Percentiles rank a stretch among this genome's conserved stretches.
Evolutionary conservation across 2,888 invertebrate genomes (phyloP).

Genomic region (Cremastinae sp.): DNA sequence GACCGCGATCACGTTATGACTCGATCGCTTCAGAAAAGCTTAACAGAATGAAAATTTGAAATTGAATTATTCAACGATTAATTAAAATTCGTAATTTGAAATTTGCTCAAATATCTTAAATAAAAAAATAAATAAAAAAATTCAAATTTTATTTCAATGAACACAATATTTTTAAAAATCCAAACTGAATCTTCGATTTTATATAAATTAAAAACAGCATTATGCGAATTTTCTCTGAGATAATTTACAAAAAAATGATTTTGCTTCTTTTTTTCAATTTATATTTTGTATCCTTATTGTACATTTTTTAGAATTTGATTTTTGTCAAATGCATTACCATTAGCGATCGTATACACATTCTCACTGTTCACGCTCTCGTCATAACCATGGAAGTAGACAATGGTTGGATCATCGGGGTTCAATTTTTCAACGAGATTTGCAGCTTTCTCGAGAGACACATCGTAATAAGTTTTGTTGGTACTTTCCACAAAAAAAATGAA

Average conservation of each 20-base stretch:
- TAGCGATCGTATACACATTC: conserved; percentile 76
- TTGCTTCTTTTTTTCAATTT: not conserved
- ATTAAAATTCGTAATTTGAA: too few species aligned
- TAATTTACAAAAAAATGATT: too few species aligned
- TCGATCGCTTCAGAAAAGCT: conserved; percentile 77
- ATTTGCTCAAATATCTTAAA: too few species aligned
- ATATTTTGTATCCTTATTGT: not conserved
- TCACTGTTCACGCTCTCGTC: conserved; percentile 77
- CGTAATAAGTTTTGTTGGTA: conserved; percentile 47
- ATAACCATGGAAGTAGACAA: conserved; percentile 81
- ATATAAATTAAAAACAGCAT: too few species aligned
- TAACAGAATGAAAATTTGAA: conserved; percentile 27
- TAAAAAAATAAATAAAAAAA: too few species aligned
- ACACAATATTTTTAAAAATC: too few species aligned
- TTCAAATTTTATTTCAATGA: too few species aligned
- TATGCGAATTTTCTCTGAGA: too few species aligned
- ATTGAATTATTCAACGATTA: not conserved
- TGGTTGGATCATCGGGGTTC: conserved; percentile 68
- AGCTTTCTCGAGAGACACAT: conserved; percentile 54
- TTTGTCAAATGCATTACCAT: conserved; percentile 63
- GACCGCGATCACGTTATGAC: conserved; percentile 79
- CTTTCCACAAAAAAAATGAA: conserved; percentile 42
- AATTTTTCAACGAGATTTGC: conserved; percentile 50
- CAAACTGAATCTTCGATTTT: too few species aligned
- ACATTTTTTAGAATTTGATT: not conserved